Percentiles rank a stretch among this genome's conserved stretches.
phyloP scores from a whole-genome alignment of 2,797 vertebrate genomes.

The Gymnodraco acuticeps region DNA sequence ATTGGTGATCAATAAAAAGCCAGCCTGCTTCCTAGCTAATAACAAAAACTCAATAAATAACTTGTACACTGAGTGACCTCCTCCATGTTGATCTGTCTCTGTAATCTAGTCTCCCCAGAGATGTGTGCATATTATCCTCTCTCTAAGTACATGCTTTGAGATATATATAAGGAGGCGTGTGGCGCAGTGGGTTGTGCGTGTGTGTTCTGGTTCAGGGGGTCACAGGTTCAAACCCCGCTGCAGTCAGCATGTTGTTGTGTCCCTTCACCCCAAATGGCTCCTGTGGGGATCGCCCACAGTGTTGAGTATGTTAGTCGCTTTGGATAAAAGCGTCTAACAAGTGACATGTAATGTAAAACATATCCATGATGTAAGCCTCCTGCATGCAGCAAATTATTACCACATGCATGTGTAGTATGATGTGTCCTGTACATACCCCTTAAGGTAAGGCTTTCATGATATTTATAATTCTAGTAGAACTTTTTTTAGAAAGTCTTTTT shows the following conservation, averaged over 20 bases:
- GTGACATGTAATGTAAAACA: too few species aligned
- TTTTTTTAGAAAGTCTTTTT: too few species aligned
- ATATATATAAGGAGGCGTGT: neutral
- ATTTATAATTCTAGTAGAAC: too few species aligned
- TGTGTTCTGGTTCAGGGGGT: too few species aligned
- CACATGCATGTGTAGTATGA: constrained; percentile 43
- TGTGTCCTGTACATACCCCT: constrained; percentile 22
- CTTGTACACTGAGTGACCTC: constrained; percentile 1
- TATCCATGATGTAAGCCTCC: neutral
- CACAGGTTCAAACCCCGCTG: too few species aligned
- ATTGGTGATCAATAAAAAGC: constrained; percentile 54
- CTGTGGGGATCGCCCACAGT: too few species aligned
- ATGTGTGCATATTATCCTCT: constrained; percentile 24
- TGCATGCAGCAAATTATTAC: constrained; percentile 48
- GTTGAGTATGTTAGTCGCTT: too few species aligned
- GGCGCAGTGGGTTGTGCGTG: too few species aligned
- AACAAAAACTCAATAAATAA: constrained; percentile 32
- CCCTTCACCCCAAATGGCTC: too few species aligned
- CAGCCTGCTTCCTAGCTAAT: constrained; percentile 25
- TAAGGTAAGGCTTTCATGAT: neutral
- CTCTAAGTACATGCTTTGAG: constrained; percentile 37
- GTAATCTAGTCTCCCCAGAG: constrained; percentile 20
- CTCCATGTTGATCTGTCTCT: constrained; percentile 30
- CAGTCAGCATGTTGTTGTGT: too few species aligned
- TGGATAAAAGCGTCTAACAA: too few species aligned